Conservation (phyloP, 2,113 vertebrate species). For the Notarius quadriscutis region DNA sequence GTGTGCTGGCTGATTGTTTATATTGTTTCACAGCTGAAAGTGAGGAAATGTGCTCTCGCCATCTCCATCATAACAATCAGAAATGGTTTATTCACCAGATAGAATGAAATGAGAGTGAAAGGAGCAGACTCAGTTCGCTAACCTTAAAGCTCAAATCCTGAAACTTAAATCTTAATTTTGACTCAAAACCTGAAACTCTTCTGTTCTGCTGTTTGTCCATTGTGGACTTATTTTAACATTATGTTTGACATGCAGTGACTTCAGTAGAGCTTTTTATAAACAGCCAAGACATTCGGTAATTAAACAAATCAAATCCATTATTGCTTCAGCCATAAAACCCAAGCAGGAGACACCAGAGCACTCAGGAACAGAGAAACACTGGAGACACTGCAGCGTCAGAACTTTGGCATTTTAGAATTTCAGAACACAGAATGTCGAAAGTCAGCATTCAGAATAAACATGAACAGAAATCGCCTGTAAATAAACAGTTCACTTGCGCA, state of each 20-base stretch:
- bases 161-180: background rate
- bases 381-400: background rate
- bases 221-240: background rate
- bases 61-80: slow-evolving; percentile 37
- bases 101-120: background rate
- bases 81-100: background rate
- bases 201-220: background rate
- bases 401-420: background rate
- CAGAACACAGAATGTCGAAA: background rate
- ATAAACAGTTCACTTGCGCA: background rate
- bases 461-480: background rate
- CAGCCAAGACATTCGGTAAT: background rate
- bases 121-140: background rate
- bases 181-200: background rate
- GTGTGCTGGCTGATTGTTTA: slow-evolving; percentile 61
- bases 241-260: background rate
- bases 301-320: background rate
- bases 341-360: background rate
- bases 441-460: background rate
- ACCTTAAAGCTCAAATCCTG: background rate
- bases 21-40: slow-evolving; percentile 72
- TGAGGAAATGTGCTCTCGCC: slow-evolving; percentile 59
- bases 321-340: background rate
- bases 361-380: background rate
- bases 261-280: background rate